Evolutionary conservation across 2,888 invertebrate species (phyloP).

Genomic region (Heliconius sara): DNA sequence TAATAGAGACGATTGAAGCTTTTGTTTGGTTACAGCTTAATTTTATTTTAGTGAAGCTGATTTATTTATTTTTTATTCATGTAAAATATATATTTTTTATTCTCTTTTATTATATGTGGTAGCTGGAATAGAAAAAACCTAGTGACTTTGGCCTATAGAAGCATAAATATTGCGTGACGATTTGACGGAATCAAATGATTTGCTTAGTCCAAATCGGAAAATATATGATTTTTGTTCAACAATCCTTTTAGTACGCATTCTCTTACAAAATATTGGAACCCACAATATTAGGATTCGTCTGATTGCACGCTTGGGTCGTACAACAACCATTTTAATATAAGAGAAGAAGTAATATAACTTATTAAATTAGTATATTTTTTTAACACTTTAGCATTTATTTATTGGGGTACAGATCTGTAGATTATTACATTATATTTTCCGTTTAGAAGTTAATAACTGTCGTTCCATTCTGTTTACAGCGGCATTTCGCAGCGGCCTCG

Average conservation of each 20-base stretch:
- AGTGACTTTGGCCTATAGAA: neutral
- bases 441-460: constrained; percentile 60
- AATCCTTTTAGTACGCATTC: neutral
- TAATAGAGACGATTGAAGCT: neutral
- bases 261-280: neutral
- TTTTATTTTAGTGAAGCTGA: too few species aligned
- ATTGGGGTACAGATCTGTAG: neutral
- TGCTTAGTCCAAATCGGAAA: neutral
- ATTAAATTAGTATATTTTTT: neutral
- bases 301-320: neutral
- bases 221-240: neutral
- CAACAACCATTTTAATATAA: neutral
- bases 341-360: neutral
- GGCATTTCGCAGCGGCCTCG: constrained; percentile 67
- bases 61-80: too few species aligned
- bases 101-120: neutral
- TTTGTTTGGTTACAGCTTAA: neutral
- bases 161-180: too few species aligned
- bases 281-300: neutral
- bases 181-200: neutral
- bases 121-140: neutral
- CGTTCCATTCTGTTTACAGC: constrained; percentile 74
- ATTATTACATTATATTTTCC: constrained; percentile 45
- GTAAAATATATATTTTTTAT: too few species aligned
- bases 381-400: constrained; percentile 3